A percentile compares a stretch with the other conserved stretches of the same genome.
These are phyloP conservation scores for Drosophila miranda DNA, from an alignment of 1,140 invertebrate species.

Conservation along the genomic window DNA sequence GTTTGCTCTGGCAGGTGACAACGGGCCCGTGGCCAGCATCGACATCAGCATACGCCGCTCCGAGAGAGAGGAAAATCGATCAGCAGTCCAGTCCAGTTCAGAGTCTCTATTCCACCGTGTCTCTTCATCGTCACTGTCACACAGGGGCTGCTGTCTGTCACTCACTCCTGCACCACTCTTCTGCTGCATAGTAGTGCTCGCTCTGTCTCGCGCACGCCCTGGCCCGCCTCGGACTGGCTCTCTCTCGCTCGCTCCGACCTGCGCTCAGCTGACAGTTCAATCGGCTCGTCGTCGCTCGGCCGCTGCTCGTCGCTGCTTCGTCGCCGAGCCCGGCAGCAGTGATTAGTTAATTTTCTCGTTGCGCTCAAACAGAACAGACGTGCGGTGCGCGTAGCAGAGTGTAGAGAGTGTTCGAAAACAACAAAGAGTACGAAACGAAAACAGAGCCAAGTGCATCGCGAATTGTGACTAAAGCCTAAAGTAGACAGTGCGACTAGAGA, in stretches of 20 bases:
- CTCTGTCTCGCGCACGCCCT: constrained; percentile 10
- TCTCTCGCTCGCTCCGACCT: constrained; percentile 28
- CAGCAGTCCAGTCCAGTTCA: constrained; percentile 6
- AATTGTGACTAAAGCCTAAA: background rate
- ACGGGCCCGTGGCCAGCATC: background rate
- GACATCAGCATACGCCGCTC: background rate
- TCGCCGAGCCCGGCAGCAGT: constrained; percentile 71
- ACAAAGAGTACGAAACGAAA: constrained; percentile 23
- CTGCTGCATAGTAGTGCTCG: background rate
- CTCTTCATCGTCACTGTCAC: constrained; percentile 73
- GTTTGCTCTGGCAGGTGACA: constrained; percentile 43
- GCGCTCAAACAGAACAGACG: constrained; percentile 81
- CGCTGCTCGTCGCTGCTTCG: constrained; percentile 63
- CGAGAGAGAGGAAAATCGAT: constrained; percentile 44
- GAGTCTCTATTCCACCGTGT: constrained; percentile 24
- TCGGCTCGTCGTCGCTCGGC: constrained; percentile 33
- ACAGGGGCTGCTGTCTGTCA: constrained; percentile 33
- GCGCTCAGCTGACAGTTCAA: constrained; percentile 67
- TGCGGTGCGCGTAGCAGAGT: constrained; percentile 48
- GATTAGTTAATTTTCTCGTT: constrained; percentile 82
- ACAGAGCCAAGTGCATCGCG: constrained; percentile 16
- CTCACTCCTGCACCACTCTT: constrained; percentile 16
- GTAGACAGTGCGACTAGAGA: too few species aligned
- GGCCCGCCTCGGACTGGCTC: background rate
- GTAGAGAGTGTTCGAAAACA: constrained; percentile 2